Conservation (phyloP, 53 echinoderm and acorn worm genomes). For the Astropecten irregularis region DNA sequence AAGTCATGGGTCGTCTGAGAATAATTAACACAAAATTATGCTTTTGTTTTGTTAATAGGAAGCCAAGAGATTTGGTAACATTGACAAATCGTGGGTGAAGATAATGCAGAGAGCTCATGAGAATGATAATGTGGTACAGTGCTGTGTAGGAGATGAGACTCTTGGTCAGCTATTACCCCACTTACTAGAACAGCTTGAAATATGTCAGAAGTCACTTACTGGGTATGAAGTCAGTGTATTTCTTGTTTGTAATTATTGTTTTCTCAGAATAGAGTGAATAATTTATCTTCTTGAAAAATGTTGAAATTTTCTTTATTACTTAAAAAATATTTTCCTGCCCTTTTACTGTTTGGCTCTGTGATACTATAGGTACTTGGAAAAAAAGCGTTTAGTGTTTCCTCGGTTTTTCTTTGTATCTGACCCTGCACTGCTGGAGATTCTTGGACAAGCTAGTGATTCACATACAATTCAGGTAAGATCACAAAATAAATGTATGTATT, state of each 20-base stretch:
- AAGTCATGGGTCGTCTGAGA: too few species aligned
- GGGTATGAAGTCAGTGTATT: slow-evolving; percentile 60
- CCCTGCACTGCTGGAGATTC: slow-evolving; percentile 93
- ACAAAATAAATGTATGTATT: too few species aligned
- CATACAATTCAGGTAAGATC: slow-evolving; percentile 91
- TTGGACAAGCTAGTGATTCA: slow-evolving; percentile 98
- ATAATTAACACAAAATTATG: too few species aligned
- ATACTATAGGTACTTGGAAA: slow-evolving; percentile 90
- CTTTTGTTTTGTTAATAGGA: too few species aligned
- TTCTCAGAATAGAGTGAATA: not conserved
- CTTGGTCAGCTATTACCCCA: slow-evolving; percentile 95
- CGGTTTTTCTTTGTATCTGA: slow-evolving; percentile 99
- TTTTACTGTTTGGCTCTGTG: too few species aligned
- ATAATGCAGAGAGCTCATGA: slow-evolving; percentile 99
- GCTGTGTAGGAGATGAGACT: slow-evolving; percentile 98
- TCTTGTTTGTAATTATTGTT: too few species aligned
- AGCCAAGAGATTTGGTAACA: slow-evolving; percentile 96
- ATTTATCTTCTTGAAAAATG: not conserved
- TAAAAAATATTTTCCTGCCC: too few species aligned
- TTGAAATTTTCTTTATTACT: too few species aligned
- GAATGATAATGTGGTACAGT: slow-evolving; percentile 87
- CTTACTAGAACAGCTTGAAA: slow-evolving; percentile 94
- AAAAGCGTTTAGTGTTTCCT: slow-evolving; percentile 96
- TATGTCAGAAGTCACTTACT: slow-evolving; percentile 99
- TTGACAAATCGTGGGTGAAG: slow-evolving; percentile 99